phyloP scores from a whole-genome alignment of 2,888 invertebrate species.

The Caenorhabditis plicata region DNA sequence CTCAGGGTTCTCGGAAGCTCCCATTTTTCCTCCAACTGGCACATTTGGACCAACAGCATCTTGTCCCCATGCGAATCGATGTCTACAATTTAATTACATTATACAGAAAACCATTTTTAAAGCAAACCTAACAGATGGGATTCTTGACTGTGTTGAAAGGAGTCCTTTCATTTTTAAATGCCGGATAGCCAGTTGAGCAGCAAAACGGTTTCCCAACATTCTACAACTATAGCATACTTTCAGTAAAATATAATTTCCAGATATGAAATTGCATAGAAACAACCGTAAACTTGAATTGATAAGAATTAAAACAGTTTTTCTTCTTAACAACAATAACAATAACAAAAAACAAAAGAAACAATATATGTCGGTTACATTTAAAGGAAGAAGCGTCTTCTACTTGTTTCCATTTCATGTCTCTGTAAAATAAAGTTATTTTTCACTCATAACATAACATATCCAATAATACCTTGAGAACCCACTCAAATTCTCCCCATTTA shows the following conservation, averaged over 20 bases:
- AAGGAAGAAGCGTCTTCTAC: conserved; percentile 86
- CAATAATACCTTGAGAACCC: conserved; percentile 76
- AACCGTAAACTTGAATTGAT: background rate
- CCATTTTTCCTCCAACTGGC: conserved; percentile 54
- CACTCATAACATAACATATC: too few species aligned
- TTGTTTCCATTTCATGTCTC: conserved; percentile 89
- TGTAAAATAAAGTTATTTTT: conserved; percentile 70
- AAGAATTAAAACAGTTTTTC: background rate
- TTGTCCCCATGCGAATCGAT: conserved; percentile 49
- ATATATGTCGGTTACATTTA: conserved; percentile 66
- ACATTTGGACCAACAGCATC: conserved; percentile 53
- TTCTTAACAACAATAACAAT: conserved; percentile 10
- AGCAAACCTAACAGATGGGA: conserved; percentile 18
- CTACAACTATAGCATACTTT: conserved; percentile 1
- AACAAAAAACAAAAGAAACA: conserved; percentile 10
- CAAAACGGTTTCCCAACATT: conserved; percentile 33
- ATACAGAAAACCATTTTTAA: too few species aligned
- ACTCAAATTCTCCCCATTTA: conserved; percentile 93
- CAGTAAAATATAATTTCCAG: background rate
- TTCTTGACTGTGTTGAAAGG: conserved; percentile 7
- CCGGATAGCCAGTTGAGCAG: conserved; percentile 27
- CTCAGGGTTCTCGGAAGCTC: conserved; percentile 55
- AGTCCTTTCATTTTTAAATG: conserved; percentile 19
- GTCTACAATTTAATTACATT: conserved; percentile 13
- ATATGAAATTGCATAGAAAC: background rate